Base-by-base conservation (phyloP, 2,888 invertebrate species). In the Ornithoptera priamus region DNA sequence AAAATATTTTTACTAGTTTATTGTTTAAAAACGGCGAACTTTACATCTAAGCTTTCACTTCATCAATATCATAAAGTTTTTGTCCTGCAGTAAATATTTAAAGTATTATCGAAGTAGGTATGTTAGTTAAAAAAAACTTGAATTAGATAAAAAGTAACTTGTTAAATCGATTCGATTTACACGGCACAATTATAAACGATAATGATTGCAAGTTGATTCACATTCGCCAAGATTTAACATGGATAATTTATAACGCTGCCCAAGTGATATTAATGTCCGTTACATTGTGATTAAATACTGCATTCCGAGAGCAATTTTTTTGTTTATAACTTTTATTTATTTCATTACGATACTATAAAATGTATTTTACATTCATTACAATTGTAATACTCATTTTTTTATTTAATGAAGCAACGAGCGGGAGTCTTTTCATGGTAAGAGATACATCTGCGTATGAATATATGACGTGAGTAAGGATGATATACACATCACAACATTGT, bases 101-200 rank as follows among this genome's bases (percentile, higher is more conserved):
- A 10, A 39, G 8, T 30, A 8, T 39, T 39, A 8, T 39, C 7
- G 10, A 39, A 39, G 8, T 39, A 39, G 10, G 10, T 39, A 39
- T 10, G 39, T 39, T 39, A 8, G 1, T 17, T 50, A 4, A 50
- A 50, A 17, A 15, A 15, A 50, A 17, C 18, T 50, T 50, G 50
- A 50, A 50, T 50, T 50, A 5, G 15, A 50, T 50, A 50, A 50
- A 50, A 50, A 50, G 18, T 17, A 18, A 17, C 3, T 50, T 50
- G 50, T 67, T 69, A 59, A 70, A 63, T 70, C 58, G 66, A 61
- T 64, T 73, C 70, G 70, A 50, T 62, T 68, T 68, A 64, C 30
- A 59, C 50, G 10, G 36, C n/a, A 36, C 59, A 65, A 63, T 58
- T 56, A 56, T 46, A 69, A 30, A 53, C 17, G 56, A 3, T 64